Conservation (phyloP, 2,888 invertebrate species). For the Acronicta alni region DNA sequence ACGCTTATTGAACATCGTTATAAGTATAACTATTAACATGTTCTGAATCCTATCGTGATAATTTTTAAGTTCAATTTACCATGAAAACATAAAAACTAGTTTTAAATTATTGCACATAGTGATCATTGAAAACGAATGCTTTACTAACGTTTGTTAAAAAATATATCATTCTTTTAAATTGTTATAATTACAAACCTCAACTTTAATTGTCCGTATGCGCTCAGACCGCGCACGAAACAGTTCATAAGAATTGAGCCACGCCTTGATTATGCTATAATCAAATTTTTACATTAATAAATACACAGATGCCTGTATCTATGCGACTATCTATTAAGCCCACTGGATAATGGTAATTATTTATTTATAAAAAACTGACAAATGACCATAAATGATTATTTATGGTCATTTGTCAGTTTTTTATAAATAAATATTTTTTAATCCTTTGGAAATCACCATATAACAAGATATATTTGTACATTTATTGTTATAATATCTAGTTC, state of each 20-base stretch:
- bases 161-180: constrained; percentile 59
- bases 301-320: constrained; percentile 13
- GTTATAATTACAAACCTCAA: constrained; percentile 50
- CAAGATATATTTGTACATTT: not conserved
- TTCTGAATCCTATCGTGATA: constrained; percentile 11
- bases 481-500: not conserved
- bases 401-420: not conserved
- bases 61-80: constrained; percentile 19
- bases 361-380: no score
- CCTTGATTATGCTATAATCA: constrained; percentile 28
- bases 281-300: constrained; percentile 13
- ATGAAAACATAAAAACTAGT: constrained; percentile 3
- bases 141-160: constrained; percentile 42
- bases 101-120: constrained; percentile 35
- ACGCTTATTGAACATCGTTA: constrained; percentile 42
- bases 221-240: constrained; percentile 21
- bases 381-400: no score
- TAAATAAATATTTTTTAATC: no score
- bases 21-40: constrained; percentile 11
- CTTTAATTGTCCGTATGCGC: constrained; percentile 45
- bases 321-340: no score
- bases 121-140: constrained; percentile 35
- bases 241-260: constrained; percentile 25
- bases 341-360: no score
- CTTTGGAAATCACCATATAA: no score